Evolutionary conservation across 1,140 invertebrate species (phyloP).

Genomic region (Pogonognathellus flavescens): DNA sequence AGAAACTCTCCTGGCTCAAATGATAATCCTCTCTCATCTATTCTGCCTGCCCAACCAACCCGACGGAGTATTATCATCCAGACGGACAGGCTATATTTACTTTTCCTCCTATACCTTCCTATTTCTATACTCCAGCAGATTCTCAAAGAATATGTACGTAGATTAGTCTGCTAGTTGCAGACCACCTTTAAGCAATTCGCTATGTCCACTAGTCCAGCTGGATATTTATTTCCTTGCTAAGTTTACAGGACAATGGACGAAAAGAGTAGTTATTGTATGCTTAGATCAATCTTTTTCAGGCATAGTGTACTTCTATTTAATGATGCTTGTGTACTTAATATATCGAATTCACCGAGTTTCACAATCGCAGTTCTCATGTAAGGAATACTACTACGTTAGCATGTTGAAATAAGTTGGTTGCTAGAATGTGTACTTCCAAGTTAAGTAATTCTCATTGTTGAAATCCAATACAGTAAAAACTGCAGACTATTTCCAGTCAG

Average conservation of each 20-base stretch:
- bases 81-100: slow-evolving; percentile 34
- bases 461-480: too few relatives aligned
- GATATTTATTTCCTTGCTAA: too few relatives aligned
- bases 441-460: too few relatives aligned
- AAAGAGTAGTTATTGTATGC: too few relatives aligned
- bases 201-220: neutral
- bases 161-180: neutral
- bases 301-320: neutral
- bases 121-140: neutral
- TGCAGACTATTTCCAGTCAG: too few relatives aligned
- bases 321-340: too few relatives aligned
- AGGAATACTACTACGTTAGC: too few relatives aligned
- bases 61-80: slow-evolving; percentile 11
- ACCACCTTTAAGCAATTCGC: slow-evolving; percentile 14
- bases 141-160: neutral
- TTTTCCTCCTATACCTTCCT: neutral
- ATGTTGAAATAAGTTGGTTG: too few relatives aligned
- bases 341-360: too few relatives aligned
- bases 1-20: slow-evolving; percentile 58
- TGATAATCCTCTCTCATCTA: slow-evolving; percentile 59
- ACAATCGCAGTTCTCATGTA: too few relatives aligned
- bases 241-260: too few relatives aligned
- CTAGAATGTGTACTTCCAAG: too few relatives aligned
- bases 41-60: slow-evolving; percentile 33
- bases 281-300: slow-evolving; percentile 10